phyloP scores from a whole-genome alignment of 2,888 invertebrate genomes.

The Baccha elongata region DNA sequence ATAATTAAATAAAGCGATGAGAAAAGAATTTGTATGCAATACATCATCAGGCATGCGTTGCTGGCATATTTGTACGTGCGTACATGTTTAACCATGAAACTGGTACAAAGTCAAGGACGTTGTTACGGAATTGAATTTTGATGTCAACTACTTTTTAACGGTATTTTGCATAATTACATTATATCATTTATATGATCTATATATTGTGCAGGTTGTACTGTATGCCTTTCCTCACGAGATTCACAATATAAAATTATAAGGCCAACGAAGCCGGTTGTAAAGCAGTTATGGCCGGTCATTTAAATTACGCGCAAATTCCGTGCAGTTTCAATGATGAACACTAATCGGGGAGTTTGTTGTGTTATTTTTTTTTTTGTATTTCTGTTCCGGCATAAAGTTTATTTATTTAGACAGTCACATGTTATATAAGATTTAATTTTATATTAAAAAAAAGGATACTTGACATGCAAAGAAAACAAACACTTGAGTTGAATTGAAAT shows the following conservation, averaged over 20 bases:
- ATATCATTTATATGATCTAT: no score
- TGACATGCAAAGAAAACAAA: slow-evolving; percentile 17
- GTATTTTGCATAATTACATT: background rate
- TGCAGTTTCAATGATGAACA: slow-evolving; percentile 60
- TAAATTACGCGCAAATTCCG: slow-evolving; percentile 19
- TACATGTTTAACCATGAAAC: slow-evolving; percentile 48
- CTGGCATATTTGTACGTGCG: background rate
- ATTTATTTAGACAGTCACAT: slow-evolving; percentile 36
- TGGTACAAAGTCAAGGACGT: slow-evolving; percentile 64
- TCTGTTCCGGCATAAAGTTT: slow-evolving; percentile 47
- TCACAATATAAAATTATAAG: slow-evolving; percentile 12
- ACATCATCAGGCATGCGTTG: background rate
- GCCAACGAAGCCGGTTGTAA: slow-evolving; percentile 56
- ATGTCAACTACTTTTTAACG: slow-evolving; percentile 25
- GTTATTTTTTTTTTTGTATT: slow-evolving; percentile 25
- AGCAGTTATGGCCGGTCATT: slow-evolving; percentile 41
- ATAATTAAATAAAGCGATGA: slow-evolving; percentile 17
- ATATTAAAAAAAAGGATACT: slow-evolving; percentile 20
- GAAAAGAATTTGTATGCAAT: slow-evolving; percentile 42
- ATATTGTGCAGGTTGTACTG: no score
- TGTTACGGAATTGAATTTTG: slow-evolving; percentile 58
- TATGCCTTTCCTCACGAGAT: background rate
- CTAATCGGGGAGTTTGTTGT: slow-evolving; percentile 24
- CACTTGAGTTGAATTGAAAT: slow-evolving; percentile 1
- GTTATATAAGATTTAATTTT: slow-evolving; percentile 53